Percentiles rank a stretch among this genome's conserved stretches.
Evolutionary conservation across 1,140 invertebrate species (phyloP).

Genomic region (Drosophila kepulauana): DNA sequence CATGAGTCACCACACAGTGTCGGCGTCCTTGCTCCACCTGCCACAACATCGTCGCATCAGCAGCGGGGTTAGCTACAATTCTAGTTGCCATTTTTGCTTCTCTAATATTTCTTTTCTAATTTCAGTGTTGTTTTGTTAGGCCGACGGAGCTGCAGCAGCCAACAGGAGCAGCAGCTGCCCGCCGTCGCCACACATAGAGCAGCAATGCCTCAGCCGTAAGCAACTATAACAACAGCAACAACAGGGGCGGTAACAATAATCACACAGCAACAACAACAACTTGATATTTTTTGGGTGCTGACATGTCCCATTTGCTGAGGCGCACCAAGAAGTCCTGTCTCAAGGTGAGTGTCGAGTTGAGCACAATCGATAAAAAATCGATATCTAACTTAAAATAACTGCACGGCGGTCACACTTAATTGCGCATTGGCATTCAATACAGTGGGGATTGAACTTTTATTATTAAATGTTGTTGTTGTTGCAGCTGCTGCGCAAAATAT

Average conservation of each 20-base stretch:
- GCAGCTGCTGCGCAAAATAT: slow-evolving; percentile 76
- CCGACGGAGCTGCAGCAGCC: slow-evolving; percentile 68
- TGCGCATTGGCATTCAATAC: slow-evolving; percentile 24
- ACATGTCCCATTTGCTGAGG: slow-evolving; percentile 79
- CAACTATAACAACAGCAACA: slow-evolving; percentile 20
- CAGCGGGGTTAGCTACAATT: slow-evolving; percentile 21
- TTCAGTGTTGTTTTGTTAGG: slow-evolving; percentile 76
- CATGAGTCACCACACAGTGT: slow-evolving; percentile 53
- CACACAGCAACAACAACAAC: slow-evolving; percentile 26
- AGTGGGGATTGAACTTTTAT: too few relatives aligned
- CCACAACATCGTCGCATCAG: not conserved
- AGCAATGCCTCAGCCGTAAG: slow-evolving; percentile 46
- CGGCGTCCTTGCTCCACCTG: slow-evolving; percentile 66
- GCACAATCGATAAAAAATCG: slow-evolving; percentile 73
- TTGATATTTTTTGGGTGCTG: not conserved
- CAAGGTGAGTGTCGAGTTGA: slow-evolving; percentile 66
- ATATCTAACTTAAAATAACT: slow-evolving; percentile 24
- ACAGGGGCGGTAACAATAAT: slow-evolving; percentile 12
- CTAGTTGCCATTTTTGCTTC: slow-evolving; percentile 11
- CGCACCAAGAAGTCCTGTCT: slow-evolving; percentile 83
- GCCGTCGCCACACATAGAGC: slow-evolving; percentile 4
- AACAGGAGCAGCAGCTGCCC: slow-evolving; percentile 40
- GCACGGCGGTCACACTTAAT: slow-evolving; percentile 2
- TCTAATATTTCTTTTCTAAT: slow-evolving; percentile 30
- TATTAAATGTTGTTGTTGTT: slow-evolving; percentile 3